Evolutionary conservation across 2,113 vertebrate genomes (phyloP).

Genomic region (Hippocampus zosterae): DNA sequence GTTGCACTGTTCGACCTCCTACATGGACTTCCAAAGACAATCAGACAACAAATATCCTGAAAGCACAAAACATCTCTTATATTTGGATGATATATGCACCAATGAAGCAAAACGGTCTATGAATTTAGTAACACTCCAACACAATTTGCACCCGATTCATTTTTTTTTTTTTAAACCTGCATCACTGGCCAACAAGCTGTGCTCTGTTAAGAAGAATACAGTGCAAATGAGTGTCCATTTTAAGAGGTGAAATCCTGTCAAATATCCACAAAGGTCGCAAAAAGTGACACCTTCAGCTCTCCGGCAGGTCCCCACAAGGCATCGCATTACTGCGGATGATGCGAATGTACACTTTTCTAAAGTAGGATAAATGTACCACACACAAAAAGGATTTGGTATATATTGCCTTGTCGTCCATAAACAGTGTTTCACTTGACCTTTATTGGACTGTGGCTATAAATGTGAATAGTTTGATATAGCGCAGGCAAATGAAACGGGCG

Average conservation of each 20-base stretch:
- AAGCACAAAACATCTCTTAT: too few species aligned
- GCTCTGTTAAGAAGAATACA: not conserved
- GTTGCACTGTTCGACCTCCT: too few species aligned
- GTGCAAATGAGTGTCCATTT: not conserved
- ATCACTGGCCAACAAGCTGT: not conserved
- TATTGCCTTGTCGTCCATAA: not conserved
- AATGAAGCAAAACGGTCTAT: too few species aligned
- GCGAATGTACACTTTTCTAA: not conserved
- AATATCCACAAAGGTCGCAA: not conserved
- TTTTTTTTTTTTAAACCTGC: not conserved
- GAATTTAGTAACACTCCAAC: too few species aligned
- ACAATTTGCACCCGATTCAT: too few species aligned
- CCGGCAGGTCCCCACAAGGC: not conserved
- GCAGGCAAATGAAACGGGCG: not conserved
- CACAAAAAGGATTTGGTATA: not conserved
- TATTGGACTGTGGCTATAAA: not conserved
- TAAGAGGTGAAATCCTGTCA: not conserved
- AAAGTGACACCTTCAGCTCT: not conserved
- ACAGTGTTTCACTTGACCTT: conserved; percentile 1
- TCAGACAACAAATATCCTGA: too few species aligned
- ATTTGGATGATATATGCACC: too few species aligned
- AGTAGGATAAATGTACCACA: not conserved
- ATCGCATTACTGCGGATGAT: not conserved
- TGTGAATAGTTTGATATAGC: not conserved
- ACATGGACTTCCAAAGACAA: too few species aligned